Evolutionary conservation across 2,888 invertebrate genomes (phyloP), one percentile per base, ranked within the genome.

Genomic region (Melinaea marsaeus): DNA sequence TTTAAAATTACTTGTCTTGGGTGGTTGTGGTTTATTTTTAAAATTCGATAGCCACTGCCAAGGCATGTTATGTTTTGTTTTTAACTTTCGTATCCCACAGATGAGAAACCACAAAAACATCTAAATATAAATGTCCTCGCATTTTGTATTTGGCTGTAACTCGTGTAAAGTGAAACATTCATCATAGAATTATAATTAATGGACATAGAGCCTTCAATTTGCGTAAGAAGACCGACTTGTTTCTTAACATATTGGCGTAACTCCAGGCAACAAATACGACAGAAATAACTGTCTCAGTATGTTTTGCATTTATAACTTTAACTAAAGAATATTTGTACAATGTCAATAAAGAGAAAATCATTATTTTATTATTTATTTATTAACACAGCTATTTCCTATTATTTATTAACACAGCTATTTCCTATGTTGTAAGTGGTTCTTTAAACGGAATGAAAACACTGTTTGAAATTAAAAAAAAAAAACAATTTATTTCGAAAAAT

Each of bases 161-260:
- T 47, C n/a, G 51, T 33, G n/a, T 47, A 47, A 62, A 55, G 9
- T n/a, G 35, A 42, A 55, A 35, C 56, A 59, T n/a, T 59, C 51
- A 59, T 63, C 62, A 59, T 48, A 59, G 42, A 9, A 55, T 56
- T 62, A 63, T 42, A 63, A 63, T 63, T 63, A 63, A 55, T 34
- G 55, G 37, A 33, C 35, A 13, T 37, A 35, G 13, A n/a, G 51
- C 62, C 58, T 59, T 63, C 55, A 13, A 55, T 59, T 51, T 58
- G 48, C 56, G n/a, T 59, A 58, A 62, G 58, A 58, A 46, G 47
- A 22, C 32, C 55, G 59, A 32, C 51, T 32, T 32, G 51, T 32
- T 9, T 7, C 2, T 32, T 42, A 42, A 42, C 6, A 9, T 42
- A 9, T 42, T 51, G 51, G 51, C 51, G 51, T 6, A 32, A 32